phyloP scores from a whole-genome alignment of 2,888 invertebrate genomes.

The Panzeria rudis region DNA sequence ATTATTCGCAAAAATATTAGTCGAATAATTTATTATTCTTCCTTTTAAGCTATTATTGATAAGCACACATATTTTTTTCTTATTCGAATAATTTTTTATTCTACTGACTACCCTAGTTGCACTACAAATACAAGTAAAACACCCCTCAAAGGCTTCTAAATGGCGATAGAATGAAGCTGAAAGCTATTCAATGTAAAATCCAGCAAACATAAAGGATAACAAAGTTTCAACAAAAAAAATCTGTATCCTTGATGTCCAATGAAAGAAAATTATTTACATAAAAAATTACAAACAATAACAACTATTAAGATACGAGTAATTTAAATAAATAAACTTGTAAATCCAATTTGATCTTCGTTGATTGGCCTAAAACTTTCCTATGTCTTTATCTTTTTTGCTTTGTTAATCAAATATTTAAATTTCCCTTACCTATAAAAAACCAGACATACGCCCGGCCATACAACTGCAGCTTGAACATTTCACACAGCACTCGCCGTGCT shows the following conservation, averaged over 20 bases:
- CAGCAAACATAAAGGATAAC: conserved; percentile 7
- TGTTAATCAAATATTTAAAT: not conserved
- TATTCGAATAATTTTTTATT: not conserved
- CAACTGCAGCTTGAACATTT: conserved; percentile 96
- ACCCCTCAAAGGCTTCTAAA: not conserved
- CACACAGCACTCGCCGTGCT: conserved; percentile 97
- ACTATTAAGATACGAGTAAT: too few species aligned
- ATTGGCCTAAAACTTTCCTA: conserved; percentile 1
- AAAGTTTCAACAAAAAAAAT: conserved; percentile 13
- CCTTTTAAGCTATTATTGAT: too few species aligned
- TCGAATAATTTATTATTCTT: too few species aligned
- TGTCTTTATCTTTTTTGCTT: not conserved
- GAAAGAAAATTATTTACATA: not conserved
- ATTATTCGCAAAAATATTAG: too few species aligned
- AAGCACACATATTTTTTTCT: too few species aligned
- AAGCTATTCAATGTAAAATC: conserved; percentile 17
- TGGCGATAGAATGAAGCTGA: not conserved
- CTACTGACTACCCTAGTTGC: too few species aligned
- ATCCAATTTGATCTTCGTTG: not conserved
- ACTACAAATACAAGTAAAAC: not conserved
- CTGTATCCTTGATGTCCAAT: too few species aligned
- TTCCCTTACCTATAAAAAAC: conserved; percentile 96
- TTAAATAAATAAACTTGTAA: not conserved
- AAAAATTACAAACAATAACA: too few species aligned
- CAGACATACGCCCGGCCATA: conserved; percentile 98